A percentile compares a stretch with the other conserved stretches of the same genome.
Evolutionary conservation across 2,888 invertebrate species (phyloP).

Genomic region (Caenorhabditis macrosperma): DNA sequence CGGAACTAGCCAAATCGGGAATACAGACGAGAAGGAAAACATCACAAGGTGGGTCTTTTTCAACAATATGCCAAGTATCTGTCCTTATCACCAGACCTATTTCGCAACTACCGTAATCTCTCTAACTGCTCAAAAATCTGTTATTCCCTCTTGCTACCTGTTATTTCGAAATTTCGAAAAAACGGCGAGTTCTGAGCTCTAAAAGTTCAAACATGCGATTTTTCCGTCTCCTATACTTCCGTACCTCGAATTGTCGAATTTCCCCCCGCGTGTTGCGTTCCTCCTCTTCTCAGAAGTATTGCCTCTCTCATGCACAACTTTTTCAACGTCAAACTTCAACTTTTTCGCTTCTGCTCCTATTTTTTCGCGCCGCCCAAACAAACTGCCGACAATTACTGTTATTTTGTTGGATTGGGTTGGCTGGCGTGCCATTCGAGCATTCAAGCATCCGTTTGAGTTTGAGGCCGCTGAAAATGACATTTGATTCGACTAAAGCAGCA

Average conservation of each 20-base stretch:
- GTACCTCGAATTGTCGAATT: not conserved
- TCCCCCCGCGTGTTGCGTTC: not conserved
- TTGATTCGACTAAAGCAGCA: no score
- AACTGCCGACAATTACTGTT: conserved; percentile 16
- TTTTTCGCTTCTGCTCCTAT: not conserved
- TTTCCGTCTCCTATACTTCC: not conserved
- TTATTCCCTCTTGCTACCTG: not conserved
- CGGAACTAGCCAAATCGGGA: no score
- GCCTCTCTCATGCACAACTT: not conserved
- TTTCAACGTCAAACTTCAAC: not conserved
- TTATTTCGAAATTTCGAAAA: not conserved
- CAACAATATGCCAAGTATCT: no score
- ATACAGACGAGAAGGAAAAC: no score
- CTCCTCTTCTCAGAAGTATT: not conserved
- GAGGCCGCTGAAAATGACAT: not conserved
- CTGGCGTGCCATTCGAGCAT: no score
- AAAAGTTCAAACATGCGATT: not conserved
- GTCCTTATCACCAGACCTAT: not conserved
- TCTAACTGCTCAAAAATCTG: not conserved
- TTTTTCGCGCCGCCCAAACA: no score
- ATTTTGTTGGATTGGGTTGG: conserved; percentile 6
- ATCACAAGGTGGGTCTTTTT: no score
- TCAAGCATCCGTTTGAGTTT: not conserved
- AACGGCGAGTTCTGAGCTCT: not conserved
- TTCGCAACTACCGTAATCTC: not conserved